Conservation (phyloP, 2,888 invertebrate species). For the Tenthredo mesomela region DNA sequence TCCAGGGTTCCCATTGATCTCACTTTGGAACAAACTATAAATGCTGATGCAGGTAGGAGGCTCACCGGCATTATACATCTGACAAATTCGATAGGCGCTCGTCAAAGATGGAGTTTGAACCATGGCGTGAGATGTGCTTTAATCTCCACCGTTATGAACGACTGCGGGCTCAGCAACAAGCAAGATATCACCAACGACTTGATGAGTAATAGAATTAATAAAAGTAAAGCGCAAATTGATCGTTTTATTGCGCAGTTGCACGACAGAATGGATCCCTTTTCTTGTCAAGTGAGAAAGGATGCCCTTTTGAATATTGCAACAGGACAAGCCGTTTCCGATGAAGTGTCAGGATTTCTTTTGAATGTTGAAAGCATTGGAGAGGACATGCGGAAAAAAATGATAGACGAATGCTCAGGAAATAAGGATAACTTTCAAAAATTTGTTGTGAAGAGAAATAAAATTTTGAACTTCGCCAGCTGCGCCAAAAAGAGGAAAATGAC, state of each 20-base stretch:
- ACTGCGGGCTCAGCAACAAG: neutral
- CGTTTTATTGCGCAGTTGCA: too few species aligned
- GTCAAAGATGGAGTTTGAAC: constrained; percentile 63
- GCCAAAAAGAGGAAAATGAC: too few species aligned
- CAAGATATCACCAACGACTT: constrained; percentile 10
- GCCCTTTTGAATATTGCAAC: neutral
- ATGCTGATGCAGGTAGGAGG: constrained; percentile 24
- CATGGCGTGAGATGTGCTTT: constrained; percentile 7
- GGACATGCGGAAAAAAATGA: too few species aligned
- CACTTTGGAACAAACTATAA: too few species aligned
- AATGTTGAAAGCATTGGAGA: too few species aligned
- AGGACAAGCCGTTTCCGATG: neutral
- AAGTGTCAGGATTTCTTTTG: neutral
- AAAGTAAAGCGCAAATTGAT: neutral
- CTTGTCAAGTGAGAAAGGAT: neutral
- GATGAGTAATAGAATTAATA: neutral
- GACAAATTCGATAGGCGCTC: constrained; percentile 64
- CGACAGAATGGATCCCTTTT: constrained; percentile 4
- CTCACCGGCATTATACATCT: constrained; percentile 62
- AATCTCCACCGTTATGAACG: neutral
- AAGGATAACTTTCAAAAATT: too few species aligned
- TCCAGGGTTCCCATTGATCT: constrained; percentile 59
- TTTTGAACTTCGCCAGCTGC: too few species aligned
- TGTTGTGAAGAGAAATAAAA: too few species aligned
- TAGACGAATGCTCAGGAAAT: too few species aligned